phyloP scores from a whole-genome alignment of 2,888 invertebrate species.

The Meliscaeva auricollis region DNA sequence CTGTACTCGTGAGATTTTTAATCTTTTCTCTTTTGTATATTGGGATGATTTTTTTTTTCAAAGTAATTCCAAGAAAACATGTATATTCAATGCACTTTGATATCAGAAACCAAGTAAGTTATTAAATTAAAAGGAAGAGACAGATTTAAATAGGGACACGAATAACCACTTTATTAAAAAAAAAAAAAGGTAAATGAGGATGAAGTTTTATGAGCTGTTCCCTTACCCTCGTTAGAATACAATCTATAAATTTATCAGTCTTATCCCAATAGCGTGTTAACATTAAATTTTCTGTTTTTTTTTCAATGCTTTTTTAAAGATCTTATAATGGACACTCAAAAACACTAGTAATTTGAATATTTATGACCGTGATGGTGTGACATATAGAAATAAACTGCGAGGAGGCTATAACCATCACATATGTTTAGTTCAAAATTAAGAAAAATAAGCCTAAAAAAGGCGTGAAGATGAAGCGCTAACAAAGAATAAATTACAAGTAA shows the following conservation, averaged over 20 bases:
- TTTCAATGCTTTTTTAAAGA: conserved; percentile 52
- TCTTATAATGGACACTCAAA: conserved; percentile 54
- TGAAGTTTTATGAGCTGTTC: conserved; percentile 39
- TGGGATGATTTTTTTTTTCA: background rate
- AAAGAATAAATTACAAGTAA: background rate
- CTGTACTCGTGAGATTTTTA: background rate
- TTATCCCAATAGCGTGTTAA: conserved; percentile 68
- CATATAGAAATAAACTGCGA: conserved; percentile 23
- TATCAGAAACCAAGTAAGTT: conserved; percentile 51
- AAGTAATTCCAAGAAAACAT: conserved; percentile 11
- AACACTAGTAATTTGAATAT: conserved; percentile 65
- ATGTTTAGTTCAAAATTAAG: conserved; percentile 36
- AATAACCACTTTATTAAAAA: conserved; percentile 68
- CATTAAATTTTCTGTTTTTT: conserved; percentile 54
- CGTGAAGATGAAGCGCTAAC: conserved; percentile 33
- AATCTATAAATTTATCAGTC: conserved; percentile 50
- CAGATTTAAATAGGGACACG: conserved; percentile 54
- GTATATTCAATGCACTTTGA: conserved; percentile 21
- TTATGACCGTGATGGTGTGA: conserved; percentile 54
- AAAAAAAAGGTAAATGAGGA: conserved; percentile 17
- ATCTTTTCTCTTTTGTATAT: background rate
- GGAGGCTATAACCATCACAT: conserved; percentile 14
- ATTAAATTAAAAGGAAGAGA: conserved; percentile 53
- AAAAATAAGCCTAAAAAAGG: conserved; percentile 34
- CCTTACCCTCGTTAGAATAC: conserved; percentile 2